Evolutionary conservation across 1,140 invertebrate species (phyloP), one percentile per base, ranked within the genome.

Genomic region (Drosophila fuyamai): DNA sequence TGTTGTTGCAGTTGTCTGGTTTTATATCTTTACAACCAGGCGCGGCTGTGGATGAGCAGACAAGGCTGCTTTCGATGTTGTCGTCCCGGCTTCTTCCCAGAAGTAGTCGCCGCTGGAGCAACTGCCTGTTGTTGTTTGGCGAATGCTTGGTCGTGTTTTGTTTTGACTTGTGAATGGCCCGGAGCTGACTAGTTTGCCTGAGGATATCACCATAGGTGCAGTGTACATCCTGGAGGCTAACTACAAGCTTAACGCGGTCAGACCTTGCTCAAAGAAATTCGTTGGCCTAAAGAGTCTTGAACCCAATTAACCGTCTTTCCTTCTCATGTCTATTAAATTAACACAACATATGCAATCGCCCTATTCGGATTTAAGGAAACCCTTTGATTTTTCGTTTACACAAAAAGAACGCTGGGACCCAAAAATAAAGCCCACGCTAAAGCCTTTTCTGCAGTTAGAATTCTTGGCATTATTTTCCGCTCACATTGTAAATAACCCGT

Each of bases 21-120:
- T 88, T 88, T 88, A 88, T 88, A 89, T 88, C 83, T 88, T 88
- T 89, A 89, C 84, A 89, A 89, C 76, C 80, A 88, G 79, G 53
- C 83, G 70, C 83, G 61, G 65, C 79, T 82, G 79, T 79, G 81
- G 74, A 81, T 78, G 81, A 81, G 78, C 73, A 75, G 57, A 62
- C 73, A 51, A 23, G 47, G 44, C 53, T 48, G 44, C 32, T 43
- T 16, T 81, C 55, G 40, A 32, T 36, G 50, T 44, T 18, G 35
- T 13, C 57, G 29, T 14, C 43, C 9, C 40, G 32, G 35, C 50
- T 72, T 55, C 66, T 68, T 48, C 9, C 59, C 44, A 32, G 63
- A 29, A 27, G 35, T 13, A 68, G 63, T 46, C 27, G 27, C 50
- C 27, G 55, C 23, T 23, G 23, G 23, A 23, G 23, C 23, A 4